Conservation (phyloP, 1,140 invertebrate genomes). For the Drosophila yakuba region DNA sequence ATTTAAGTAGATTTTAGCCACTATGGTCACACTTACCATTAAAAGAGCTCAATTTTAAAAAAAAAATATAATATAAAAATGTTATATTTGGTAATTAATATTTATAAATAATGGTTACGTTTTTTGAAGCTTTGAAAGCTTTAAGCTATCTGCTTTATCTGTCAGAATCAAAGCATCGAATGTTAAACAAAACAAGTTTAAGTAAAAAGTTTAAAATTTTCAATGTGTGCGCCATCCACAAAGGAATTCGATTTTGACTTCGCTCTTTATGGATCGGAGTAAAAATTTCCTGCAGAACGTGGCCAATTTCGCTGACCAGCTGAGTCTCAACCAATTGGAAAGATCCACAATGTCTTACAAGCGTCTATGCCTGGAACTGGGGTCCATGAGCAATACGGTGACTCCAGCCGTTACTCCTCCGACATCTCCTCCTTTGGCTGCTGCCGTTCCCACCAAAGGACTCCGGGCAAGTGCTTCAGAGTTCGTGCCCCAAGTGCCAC, state of each 20-base stretch:
- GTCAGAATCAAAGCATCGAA: constrained; percentile 3
- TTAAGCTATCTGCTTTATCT: not conserved
- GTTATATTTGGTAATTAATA: no score
- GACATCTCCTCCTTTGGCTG: no score
- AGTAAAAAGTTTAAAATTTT: constrained; percentile 21
- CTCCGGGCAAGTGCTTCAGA: constrained; percentile 39
- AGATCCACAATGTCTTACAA: constrained; percentile 14
- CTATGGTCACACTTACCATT: not conserved
- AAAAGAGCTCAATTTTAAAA: not conserved
- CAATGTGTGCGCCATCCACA: constrained; percentile 11
- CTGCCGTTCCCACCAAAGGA: constrained; percentile 1
- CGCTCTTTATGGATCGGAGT: constrained; percentile 12
- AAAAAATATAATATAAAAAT: no score
- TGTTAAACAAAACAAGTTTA: not conserved
- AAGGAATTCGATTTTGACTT: constrained; percentile 4
- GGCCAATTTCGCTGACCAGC: not conserved
- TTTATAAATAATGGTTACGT: no score
- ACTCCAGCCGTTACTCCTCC: not conserved
- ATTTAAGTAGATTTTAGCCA: not conserved
- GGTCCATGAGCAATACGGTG: not conserved
- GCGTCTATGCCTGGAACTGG: constrained; percentile 6
- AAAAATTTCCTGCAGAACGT: constrained; percentile 8
- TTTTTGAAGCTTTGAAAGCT: no score
- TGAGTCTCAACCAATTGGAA: not conserved
- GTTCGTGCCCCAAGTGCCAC: constrained; percentile 38